Evolutionary conservation across 2,113 vertebrate species (phyloP).

Genomic region (Plecotus auritus): DNA sequence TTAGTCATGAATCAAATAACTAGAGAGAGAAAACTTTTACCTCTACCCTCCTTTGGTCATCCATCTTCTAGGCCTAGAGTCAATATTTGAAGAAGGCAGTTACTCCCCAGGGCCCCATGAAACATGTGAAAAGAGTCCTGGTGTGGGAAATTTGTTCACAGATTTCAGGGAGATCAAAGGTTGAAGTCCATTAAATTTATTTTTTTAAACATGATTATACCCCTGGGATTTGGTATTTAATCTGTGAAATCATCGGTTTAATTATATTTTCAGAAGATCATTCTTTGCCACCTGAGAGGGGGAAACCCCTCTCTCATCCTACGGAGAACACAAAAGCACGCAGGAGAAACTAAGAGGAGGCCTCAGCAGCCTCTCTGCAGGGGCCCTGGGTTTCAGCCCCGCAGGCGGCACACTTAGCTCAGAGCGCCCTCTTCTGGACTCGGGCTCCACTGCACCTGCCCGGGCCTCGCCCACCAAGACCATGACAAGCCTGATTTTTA

Average conservation of each 20-base stretch:
- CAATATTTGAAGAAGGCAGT: neutral
- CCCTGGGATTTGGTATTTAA: slow-evolving; percentile 17
- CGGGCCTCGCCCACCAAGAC: neutral
- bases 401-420: neutral
- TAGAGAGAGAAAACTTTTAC: neutral
- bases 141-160: neutral
- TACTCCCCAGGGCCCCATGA: neutral
- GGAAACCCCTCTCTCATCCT: neutral
- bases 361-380: neutral
- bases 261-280: neutral
- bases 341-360: neutral
- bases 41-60: neutral
- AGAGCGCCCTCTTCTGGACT: slow-evolving; percentile 69
- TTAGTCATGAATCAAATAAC: neutral
- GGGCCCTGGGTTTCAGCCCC: rapidly evolving
- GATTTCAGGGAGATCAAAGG: slow-evolving; percentile 5
- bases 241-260: slow-evolving; percentile 27
- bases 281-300: neutral
- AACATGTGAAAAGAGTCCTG: neutral
- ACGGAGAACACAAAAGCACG: neutral
- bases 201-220: neutral
- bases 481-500: neutral
- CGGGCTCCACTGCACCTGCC: neutral
- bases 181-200: neutral
- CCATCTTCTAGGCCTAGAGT: neutral